phyloP scores from a whole-genome alignment of 2,113 vertebrate genomes.

The Engraulis encrasicolus region DNA sequence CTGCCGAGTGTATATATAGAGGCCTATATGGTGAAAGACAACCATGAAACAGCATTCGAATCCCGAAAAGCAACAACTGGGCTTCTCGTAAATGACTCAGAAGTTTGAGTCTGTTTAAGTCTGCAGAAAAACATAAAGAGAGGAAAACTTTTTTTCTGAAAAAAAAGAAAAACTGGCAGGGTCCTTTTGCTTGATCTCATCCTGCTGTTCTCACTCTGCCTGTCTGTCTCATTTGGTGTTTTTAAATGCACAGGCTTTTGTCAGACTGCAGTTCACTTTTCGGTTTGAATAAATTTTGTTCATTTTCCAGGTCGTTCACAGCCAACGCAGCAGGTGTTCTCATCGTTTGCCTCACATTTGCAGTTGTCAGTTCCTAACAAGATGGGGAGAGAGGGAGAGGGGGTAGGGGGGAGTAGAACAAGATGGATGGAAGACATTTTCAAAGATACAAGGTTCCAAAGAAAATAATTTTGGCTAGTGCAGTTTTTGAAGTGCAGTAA shows the following conservation, averaged over 20 bases:
- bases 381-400: conserved; percentile 19
- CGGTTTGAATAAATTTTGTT: conserved; percentile 35
- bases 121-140: neutral
- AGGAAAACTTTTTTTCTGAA: conserved; percentile 24
- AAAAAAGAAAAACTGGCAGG: neutral
- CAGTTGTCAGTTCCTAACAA: conserved; percentile 53
- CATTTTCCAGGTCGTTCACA: conserved; percentile 44
- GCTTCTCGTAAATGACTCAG: conserved; percentile 51
- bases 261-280: conserved; percentile 12
- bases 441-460: conserved; percentile 27
- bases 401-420: conserved; percentile 23
- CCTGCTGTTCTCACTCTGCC: conserved; percentile 12
- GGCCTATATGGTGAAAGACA: conserved; percentile 54
- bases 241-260: conserved; percentile 22
- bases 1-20: conserved; percentile 47
- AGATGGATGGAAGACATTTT: conserved; percentile 13
- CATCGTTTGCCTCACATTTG: conserved; percentile 48
- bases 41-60: conserved; percentile 66
- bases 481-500: conserved; percentile 46
- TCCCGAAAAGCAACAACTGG: conserved; percentile 51
- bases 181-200: too few species aligned
- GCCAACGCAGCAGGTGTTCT: conserved; percentile 28
- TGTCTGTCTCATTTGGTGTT: neutral
- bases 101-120: conserved; percentile 50
- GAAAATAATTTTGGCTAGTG: conserved; percentile 44